These are phyloP conservation scores for Antedon mediterranea DNA, from an alignment of 53 echinoderm and acorn worm genomes.

Conservation along the genomic window DNA sequence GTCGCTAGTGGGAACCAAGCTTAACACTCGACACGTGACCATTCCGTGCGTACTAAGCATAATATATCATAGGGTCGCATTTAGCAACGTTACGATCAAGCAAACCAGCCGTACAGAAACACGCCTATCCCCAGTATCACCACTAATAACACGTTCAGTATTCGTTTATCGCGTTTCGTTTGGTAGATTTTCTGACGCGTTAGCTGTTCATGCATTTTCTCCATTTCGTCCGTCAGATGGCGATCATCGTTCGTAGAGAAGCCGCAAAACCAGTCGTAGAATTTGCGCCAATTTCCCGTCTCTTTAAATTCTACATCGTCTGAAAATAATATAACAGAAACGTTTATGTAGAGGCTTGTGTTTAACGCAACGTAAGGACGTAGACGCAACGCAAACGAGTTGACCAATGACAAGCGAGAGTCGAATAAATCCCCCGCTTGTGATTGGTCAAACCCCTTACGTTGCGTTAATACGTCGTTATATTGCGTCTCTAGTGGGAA, in stretches of 20 bases:
- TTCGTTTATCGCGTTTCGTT: constrained; percentile 29
- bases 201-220: constrained; percentile 23
- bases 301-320: not conserved
- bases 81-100: not conserved
- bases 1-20: too few species aligned
- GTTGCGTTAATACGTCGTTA: too few species aligned
- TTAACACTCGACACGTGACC: too few species aligned
- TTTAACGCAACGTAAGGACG: not conserved
- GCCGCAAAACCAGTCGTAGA: constrained; percentile 84
- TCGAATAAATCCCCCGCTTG: too few species aligned
- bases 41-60: too few species aligned
- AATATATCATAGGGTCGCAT: too few species aligned
- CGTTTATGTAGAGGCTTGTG: too few species aligned
- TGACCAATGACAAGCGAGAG: too few species aligned
- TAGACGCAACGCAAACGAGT: too few species aligned
- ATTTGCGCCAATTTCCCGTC: constrained; percentile 7
- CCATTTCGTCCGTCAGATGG: constrained; percentile 34
- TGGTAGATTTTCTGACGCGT: constrained; percentile 51
- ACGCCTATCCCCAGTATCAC: constrained; percentile 32
- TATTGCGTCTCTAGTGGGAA: too few species aligned
- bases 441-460: too few species aligned
- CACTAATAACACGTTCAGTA: constrained; percentile 44
- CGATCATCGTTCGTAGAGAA: constrained; percentile 33
- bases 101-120: constrained; percentile 57
- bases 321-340: not conserved